These are phyloP conservation scores for Synanthedon myopaeformis DNA, from an alignment of 2,888 invertebrate genomes.

Conservation along the genomic window DNA sequence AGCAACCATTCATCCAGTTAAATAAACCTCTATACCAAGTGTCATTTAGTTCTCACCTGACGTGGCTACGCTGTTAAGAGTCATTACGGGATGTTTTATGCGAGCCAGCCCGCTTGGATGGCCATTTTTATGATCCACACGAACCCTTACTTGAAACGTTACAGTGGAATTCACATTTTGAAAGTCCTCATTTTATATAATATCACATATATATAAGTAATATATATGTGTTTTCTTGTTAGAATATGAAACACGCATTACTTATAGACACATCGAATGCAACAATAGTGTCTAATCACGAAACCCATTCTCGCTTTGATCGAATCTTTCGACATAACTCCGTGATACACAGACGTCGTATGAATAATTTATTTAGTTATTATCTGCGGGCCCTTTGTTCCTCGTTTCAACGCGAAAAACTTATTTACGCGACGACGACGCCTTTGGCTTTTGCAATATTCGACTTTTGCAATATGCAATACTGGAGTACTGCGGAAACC, in stretches of 20 bases:
- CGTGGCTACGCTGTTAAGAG: conserved; percentile 24
- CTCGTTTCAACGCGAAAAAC: conserved; percentile 21
- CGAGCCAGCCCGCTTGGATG: conserved; percentile 14
- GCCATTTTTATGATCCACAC: conserved; percentile 47
- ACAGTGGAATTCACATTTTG: conserved; percentile 28
- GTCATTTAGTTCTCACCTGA: conserved; percentile 25
- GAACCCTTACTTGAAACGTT: conserved; percentile 29
- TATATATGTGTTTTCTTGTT: not conserved
- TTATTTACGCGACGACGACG: conserved; percentile 12
- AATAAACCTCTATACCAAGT: conserved; percentile 2
- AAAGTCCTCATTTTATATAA: conserved; percentile 22
- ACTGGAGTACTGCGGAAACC: conserved; percentile 18
- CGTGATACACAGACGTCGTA: conserved; percentile 30
- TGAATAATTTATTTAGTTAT: conserved; percentile 51
- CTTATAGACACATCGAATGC: not conserved
- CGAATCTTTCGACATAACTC: conserved; percentile 35
- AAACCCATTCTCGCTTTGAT: conserved; percentile 27
- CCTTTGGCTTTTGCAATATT: conserved; percentile 19
- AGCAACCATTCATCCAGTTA: conserved; percentile 2
- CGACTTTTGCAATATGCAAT: conserved; percentile 24
- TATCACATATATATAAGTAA: conserved; percentile 18
- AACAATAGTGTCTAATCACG: not conserved
- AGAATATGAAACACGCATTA: conserved; percentile 18
- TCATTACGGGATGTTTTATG: conserved; percentile 45
- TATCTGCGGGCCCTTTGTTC: conserved; percentile 28